Percentiles rank a stretch among this genome's conserved stretches.
phyloP scores from a whole-genome alignment of 2,797 vertebrate species.

The Helostoma temminkii region DNA sequence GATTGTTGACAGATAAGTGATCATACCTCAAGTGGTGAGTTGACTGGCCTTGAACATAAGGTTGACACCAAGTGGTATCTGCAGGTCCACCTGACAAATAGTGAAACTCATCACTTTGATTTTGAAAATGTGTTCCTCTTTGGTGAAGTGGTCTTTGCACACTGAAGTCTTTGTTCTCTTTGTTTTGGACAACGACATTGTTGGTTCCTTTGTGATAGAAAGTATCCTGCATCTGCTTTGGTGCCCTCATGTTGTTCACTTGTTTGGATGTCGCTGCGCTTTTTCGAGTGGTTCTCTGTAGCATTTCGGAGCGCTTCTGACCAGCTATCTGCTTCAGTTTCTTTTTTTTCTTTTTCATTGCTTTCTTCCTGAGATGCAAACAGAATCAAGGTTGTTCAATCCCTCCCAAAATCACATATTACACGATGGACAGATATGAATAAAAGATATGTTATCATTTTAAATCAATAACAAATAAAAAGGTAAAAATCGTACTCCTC shows the following conservation, averaged over 20 bases:
- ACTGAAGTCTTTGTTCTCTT: slow-evolving; percentile 59
- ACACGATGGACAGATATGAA: neutral
- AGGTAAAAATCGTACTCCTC: slow-evolving; percentile 49
- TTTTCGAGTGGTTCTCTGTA: neutral
- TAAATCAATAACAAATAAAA: neutral
- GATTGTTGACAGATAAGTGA: neutral
- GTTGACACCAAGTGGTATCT: neutral
- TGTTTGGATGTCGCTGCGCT: neutral
- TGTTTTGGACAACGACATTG: slow-evolving; percentile 49
- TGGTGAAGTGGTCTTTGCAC: slow-evolving; percentile 1
- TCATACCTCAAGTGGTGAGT: neutral
- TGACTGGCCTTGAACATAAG: neutral
- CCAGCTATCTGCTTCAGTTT: slow-evolving; percentile 29
- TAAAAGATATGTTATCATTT: neutral
- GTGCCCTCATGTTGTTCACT: neutral
- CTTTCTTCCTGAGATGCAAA: slow-evolving; percentile 55
- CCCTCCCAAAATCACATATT: neutral
- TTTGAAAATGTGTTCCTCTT: slow-evolving; percentile 3
- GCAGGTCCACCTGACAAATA: neutral
- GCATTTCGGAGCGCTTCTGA: neutral
- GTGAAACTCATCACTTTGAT: slow-evolving; percentile 12
- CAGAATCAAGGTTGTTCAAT: neutral
- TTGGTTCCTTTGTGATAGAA: slow-evolving; percentile 37
- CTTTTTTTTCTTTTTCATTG: slow-evolving; percentile 28
- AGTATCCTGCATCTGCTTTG: slow-evolving; percentile 61